Conservation (phyloP, 2,888 invertebrate genomes). For the Andrena minutula region DNA sequence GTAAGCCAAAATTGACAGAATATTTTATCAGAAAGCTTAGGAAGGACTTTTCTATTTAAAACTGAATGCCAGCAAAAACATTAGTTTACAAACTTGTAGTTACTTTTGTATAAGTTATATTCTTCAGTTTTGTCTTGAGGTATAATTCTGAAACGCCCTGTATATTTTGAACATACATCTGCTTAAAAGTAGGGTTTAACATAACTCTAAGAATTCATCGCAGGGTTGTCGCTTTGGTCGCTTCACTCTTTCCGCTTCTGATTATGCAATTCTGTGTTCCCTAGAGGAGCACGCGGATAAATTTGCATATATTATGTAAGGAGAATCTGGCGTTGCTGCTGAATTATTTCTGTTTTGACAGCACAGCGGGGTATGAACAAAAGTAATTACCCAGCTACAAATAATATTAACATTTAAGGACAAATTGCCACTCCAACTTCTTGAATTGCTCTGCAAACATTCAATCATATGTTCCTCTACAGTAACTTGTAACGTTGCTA, state of each 20-base stretch:
- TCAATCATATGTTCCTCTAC: background rate
- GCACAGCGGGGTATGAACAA: background rate
- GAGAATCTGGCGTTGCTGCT: slow-evolving; percentile 5
- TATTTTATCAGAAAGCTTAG: too few relatives aligned
- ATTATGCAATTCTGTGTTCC: slow-evolving; percentile 5
- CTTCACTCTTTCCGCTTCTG: slow-evolving; percentile 18
- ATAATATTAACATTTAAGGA: background rate
- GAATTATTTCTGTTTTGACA: slow-evolving; percentile 9
- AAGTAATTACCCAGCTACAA: background rate
- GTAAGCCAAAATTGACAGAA: too few relatives aligned
- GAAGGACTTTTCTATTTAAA: too few relatives aligned
- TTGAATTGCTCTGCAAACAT: background rate
- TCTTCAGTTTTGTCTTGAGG: background rate
- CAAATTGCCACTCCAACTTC: background rate
- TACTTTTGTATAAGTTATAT: background rate
- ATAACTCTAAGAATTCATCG: background rate
- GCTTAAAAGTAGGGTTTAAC: slow-evolving; percentile 10
- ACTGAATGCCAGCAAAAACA: too few relatives aligned
- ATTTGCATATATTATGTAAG: slow-evolving; percentile 18
- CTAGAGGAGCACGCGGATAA: background rate
- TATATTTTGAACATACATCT: slow-evolving; percentile 7
- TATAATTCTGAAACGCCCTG: background rate
- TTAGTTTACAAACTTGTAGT: too few relatives aligned
- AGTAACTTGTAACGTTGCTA: background rate
- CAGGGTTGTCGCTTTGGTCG: background rate